Conservation (phyloP, 2,113 vertebrate genomes). For the Tichodroma muraria region DNA sequence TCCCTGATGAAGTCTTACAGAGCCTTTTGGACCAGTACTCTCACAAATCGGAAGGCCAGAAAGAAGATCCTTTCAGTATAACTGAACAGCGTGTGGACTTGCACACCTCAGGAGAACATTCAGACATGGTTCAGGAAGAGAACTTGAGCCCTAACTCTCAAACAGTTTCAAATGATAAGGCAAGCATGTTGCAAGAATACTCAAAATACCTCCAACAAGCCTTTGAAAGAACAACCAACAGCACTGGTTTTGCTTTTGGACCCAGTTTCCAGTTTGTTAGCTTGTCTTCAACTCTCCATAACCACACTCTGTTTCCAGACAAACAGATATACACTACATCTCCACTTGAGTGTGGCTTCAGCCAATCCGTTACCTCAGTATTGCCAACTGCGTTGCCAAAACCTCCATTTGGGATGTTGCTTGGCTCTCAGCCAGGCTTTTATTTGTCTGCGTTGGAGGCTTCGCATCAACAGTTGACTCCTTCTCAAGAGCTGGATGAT, state of each 20-base stretch:
- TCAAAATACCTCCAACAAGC: conserved; percentile 98
- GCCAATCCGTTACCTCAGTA: conserved; percentile 89
- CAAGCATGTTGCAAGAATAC: conserved; percentile 93
- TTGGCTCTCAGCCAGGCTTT: conserved; percentile 89
- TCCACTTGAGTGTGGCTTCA: conserved; percentile 92
- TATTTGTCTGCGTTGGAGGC: conserved; percentile 90
- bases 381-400: conserved; percentile 91
- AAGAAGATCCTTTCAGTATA: conserved; percentile 92
- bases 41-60: conserved; percentile 89
- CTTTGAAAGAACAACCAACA: conserved; percentile 96
- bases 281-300: conserved; percentile 88
- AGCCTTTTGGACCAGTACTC: conserved; percentile 97
- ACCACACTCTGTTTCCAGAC: conserved; percentile 90
- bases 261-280: conserved; percentile 89
- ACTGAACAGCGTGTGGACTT: conserved; percentile 91
- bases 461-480: conserved; percentile 95
- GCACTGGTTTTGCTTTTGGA: conserved; percentile 86
- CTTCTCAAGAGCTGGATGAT: conserved; percentile 97
- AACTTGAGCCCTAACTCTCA: conserved; percentile 79
- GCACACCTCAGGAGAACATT: conserved; percentile 86
- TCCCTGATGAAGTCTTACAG: conserved; percentile 97
- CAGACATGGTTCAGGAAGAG: conserved; percentile 85
- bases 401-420: conserved; percentile 93
- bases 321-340: conserved; percentile 93
- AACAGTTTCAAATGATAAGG: conserved; percentile 84